Conservation (phyloP, 2,113 vertebrate species). For the Tretioscincus oriximinensis region DNA sequence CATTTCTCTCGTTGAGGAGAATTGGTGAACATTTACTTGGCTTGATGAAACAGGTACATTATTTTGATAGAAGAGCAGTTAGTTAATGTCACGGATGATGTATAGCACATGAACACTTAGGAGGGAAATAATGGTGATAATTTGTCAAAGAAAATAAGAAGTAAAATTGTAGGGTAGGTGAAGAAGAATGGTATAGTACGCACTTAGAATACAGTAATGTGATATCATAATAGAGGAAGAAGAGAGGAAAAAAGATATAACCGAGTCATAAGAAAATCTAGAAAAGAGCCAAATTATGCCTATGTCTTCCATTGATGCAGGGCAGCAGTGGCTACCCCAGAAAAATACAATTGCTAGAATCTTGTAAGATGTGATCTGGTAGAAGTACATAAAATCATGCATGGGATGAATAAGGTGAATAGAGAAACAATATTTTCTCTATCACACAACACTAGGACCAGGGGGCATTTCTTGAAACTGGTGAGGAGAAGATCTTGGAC, state of each 20-base stretch:
- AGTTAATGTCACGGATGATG: constrained; percentile 65
- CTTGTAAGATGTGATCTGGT: background rate
- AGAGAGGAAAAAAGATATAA: constrained; percentile 12
- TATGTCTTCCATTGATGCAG: background rate
- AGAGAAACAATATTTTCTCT: too few relatives aligned
- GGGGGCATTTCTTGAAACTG: too few relatives aligned
- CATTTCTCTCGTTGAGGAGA: constrained; percentile 51
- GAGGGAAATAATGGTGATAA: constrained; percentile 65
- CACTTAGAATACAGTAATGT: constrained; percentile 54
- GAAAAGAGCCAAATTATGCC: background rate
- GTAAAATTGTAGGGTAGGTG: constrained; percentile 52
- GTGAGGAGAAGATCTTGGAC: too few relatives aligned
- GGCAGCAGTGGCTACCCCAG: background rate
- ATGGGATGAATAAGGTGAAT: too few relatives aligned
- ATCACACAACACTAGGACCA: too few relatives aligned
- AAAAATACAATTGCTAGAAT: background rate
- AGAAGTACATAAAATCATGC: too few relatives aligned
- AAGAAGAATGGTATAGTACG: constrained; percentile 53
- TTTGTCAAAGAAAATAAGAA: constrained; percentile 61
- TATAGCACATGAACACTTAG: constrained; percentile 59
- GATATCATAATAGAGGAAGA: constrained; percentile 36
- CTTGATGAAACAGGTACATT: constrained; percentile 66
- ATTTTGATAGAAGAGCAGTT: constrained; percentile 69
- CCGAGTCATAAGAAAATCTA: background rate
- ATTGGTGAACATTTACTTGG: constrained; percentile 63